These are phyloP conservation scores for Oxyura jamaicensis DNA, from an alignment of 2,113 vertebrate genomes.

Conservation along the genomic window DNA sequence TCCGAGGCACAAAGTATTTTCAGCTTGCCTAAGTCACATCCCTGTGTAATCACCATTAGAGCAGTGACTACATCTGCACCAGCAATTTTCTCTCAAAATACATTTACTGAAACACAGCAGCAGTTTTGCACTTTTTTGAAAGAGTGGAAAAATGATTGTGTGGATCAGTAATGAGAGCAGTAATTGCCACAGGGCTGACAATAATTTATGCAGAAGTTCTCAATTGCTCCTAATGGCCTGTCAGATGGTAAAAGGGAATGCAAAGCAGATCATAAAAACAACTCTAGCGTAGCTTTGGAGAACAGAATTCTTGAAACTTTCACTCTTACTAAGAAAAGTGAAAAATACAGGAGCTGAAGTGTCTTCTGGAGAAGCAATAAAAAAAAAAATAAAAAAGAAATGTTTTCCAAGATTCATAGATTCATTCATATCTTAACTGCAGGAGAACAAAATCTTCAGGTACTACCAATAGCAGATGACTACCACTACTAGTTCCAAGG, in stretches of 20 bases:
- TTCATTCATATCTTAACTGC: not conserved
- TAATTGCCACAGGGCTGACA: conserved; percentile 5
- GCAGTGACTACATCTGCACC: not conserved
- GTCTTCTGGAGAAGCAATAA: not conserved
- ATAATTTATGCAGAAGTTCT: conserved; percentile 29
- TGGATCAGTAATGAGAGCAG: conserved; percentile 26
- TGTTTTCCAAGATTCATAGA: not conserved
- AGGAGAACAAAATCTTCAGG: not conserved
- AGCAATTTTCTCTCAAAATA: not conserved
- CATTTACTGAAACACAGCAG: not conserved
- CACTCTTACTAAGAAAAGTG: not conserved
- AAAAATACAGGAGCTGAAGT: not conserved
- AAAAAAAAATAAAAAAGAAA: not conserved
- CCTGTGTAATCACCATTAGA: not conserved
- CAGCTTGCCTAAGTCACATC: not conserved
- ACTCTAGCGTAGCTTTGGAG: not conserved
- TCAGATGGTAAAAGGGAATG: conserved; percentile 11
- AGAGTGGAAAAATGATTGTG: not conserved
- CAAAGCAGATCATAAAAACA: not conserved
- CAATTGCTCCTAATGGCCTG: conserved; percentile 28
- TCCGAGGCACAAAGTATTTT: not conserved
- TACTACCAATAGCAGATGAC: not conserved
- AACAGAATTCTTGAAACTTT: not conserved
- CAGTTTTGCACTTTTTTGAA: not conserved
- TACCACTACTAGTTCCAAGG: not conserved